These are phyloP conservation scores for Coenonympha arcania DNA, from an alignment of 2,888 invertebrate species.

Conservation along the genomic window DNA sequence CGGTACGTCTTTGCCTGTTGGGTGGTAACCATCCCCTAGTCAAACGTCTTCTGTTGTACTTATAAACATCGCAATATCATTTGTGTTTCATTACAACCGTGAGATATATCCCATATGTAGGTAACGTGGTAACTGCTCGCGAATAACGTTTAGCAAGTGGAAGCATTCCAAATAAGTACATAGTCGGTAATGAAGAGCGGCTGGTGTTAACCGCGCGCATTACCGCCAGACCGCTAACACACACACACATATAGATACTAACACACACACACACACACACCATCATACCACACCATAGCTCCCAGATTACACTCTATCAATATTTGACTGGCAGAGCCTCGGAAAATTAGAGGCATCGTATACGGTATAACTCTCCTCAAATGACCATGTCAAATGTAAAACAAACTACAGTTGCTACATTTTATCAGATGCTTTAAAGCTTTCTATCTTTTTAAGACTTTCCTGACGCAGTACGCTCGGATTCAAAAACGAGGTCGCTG, in stretches of 20 bases:
- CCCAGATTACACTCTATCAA: conserved; percentile 69
- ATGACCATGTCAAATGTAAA: conserved; percentile 25
- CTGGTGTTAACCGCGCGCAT: conserved; percentile 59
- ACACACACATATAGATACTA: conserved; percentile 34
- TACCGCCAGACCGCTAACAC: conserved; percentile 61
- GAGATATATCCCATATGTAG: conserved; percentile 27
- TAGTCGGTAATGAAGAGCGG: conserved; percentile 61
- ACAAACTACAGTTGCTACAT: conserved; percentile 7
- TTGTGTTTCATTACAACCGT: conserved; percentile 24
- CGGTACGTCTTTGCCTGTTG: not conserved
- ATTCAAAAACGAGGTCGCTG: too few species aligned
- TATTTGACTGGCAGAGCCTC: conserved; percentile 49
- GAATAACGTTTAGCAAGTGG: conserved; percentile 57
- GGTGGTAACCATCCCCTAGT: too few species aligned
- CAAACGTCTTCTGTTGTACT: not conserved
- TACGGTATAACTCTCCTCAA: conserved; percentile 23
- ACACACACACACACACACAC: conserved; percentile 35
- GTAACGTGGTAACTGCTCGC: conserved; percentile 41
- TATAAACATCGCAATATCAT: not conserved
- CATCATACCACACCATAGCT: conserved; percentile 30
- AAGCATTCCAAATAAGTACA: conserved; percentile 47
- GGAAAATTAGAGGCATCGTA: conserved; percentile 23
- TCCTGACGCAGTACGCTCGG: not conserved
- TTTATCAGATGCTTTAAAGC: not conserved
- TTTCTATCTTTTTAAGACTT: not conserved